Base-by-base conservation (phyloP, 2,113 vertebrate species). In the Mola mola region DNA sequence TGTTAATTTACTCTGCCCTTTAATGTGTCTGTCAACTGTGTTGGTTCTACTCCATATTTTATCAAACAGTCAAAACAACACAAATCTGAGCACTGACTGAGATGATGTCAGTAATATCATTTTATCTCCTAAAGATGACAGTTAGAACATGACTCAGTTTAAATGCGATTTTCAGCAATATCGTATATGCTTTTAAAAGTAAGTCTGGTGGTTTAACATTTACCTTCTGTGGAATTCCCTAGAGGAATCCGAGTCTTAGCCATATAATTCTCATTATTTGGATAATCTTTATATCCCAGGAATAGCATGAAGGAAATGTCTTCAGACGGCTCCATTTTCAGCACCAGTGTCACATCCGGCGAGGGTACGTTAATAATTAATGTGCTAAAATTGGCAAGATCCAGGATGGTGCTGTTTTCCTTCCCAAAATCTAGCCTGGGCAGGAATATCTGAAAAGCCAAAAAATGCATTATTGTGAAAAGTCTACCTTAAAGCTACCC, bases 301-400 rank as follows among this genome's bases (percentile, higher is more conserved):
- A 94, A 92, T 25, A 98, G 81, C 33, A 83, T 81, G 56, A 97
- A 89, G 16, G 92, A 80, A 66, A 94, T 59, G 4, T 92, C 72
- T 2, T 87, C 87, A 68, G 93, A 92, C 12, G 91, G 90, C 61
- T 97, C 92, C 73, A 96, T 79, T 77, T 95, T 87, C 55, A 97
- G 88, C 72, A 96, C 95, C 61, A 97, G 24, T 49, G 95, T 94
- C 6, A 90, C 88, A 11, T 93, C 90, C 12, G 75, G 71, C 2
- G 88, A 90, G 0, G 93, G 94, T 51, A 96, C 13, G 1, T 97
- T 95, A 70, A 98, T 88, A 77, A 92, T 78, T 57, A 98, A 70
- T 57, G 89, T 93, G 72, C 92, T 95, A 29, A 89, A 91, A 72
- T 92, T 92, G 41, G 85, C 85, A 62, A 98, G 77, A 66, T 89